A percentile compares a stretch with the other conserved stretches of the same genome.
phyloP scores from a whole-genome alignment of 2,888 invertebrate genomes.

The Trissoscelio sp. region DNA sequence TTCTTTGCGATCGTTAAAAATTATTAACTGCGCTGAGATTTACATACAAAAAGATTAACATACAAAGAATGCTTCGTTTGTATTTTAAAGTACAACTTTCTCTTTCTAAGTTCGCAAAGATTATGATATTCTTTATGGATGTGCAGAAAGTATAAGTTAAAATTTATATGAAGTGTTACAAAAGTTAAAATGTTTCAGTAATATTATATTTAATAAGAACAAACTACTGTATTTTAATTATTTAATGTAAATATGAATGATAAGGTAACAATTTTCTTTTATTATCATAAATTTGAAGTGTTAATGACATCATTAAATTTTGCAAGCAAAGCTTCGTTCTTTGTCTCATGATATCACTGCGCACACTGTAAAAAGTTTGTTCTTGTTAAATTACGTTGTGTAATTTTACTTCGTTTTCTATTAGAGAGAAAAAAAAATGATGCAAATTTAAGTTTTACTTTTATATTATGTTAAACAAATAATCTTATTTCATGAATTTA shows the following conservation, averaged over 20 bases:
- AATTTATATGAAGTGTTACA: background rate
- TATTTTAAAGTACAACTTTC: slow-evolving; percentile 29
- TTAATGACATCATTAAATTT: slow-evolving; percentile 11
- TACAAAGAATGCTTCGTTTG: slow-evolving; percentile 31
- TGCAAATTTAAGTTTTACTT: too few relatives aligned
- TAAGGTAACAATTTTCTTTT: background rate
- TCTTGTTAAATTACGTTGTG: background rate
- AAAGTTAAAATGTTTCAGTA: too few relatives aligned
- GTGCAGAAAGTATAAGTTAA: background rate
- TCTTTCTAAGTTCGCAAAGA: slow-evolving; percentile 27
- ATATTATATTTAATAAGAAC: too few relatives aligned
- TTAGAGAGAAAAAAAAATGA: too few relatives aligned
- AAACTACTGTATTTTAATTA: too few relatives aligned
- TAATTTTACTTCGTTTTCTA: background rate
- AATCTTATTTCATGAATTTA: too few relatives aligned
- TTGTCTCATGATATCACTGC: background rate
- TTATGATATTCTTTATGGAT: background rate
- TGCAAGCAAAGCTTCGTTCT: background rate
- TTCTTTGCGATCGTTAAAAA: slow-evolving; percentile 14
- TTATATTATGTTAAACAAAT: too few relatives aligned
- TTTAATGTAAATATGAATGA: background rate
- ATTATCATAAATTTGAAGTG: background rate
- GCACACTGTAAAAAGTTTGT: background rate
- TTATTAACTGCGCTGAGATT: slow-evolving; percentile 31
- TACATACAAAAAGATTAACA: slow-evolving; percentile 57